These are phyloP conservation scores for Caenorhabditis tropicalis DNA, from an alignment of 1,140 invertebrate genomes.

Conservation along the genomic window DNA sequence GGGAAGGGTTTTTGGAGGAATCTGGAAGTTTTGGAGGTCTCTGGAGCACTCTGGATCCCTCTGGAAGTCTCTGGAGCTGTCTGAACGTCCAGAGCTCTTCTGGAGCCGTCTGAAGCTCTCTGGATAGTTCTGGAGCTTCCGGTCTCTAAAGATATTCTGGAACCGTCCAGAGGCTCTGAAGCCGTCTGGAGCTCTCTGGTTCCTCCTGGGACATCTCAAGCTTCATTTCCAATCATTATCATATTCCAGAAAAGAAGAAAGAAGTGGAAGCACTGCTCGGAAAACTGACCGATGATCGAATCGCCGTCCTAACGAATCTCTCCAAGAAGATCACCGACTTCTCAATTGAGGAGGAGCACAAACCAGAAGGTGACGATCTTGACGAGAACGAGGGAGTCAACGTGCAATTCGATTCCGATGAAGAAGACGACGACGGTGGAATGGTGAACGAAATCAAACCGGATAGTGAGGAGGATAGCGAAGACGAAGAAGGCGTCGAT, in stretches of 20 bases:
- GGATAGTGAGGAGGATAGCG: constrained; percentile 65
- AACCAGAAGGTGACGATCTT: constrained; percentile 82
- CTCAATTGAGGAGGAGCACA: constrained; percentile 72
- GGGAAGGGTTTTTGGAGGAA: neutral
- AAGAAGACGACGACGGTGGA: constrained; percentile 67
- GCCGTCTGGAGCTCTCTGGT: too few relatives aligned
- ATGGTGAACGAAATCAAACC: constrained; percentile 55
- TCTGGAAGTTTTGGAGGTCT: too few relatives aligned
- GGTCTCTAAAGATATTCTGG: too few relatives aligned
- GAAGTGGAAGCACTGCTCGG: constrained; percentile 89
- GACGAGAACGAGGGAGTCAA: constrained; percentile 70
- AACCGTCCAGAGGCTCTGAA: too few relatives aligned
- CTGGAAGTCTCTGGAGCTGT: too few relatives aligned
- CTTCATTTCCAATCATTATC: too few relatives aligned
- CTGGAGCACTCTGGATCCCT: too few relatives aligned
- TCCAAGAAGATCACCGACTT: constrained; percentile 99
- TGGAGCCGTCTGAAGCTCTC: too few relatives aligned
- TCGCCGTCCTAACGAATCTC: constrained; percentile 91
- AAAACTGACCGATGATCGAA: constrained; percentile 87
- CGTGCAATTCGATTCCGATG: constrained; percentile 70
- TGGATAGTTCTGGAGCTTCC: too few relatives aligned
- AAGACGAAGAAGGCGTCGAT: constrained; percentile 67
- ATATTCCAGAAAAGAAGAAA: constrained; percentile 82
- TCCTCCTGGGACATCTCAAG: too few relatives aligned
- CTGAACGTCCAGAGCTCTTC: too few relatives aligned